Conservation (phyloP, 2,113 vertebrate genomes). For the Protobothrops flavoviridis region DNA sequence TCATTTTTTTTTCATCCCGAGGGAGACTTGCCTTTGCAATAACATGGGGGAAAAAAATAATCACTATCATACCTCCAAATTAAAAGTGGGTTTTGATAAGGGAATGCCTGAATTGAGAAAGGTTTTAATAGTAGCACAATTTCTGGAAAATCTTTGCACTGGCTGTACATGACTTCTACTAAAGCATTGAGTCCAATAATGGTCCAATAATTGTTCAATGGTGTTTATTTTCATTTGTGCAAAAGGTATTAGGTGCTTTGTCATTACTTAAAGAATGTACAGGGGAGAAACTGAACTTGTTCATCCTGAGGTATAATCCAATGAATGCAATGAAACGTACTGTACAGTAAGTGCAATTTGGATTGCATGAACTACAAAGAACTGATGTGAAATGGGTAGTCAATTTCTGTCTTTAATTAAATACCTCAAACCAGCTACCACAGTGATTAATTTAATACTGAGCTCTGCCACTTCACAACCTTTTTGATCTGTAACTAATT, state of each 20-base stretch:
- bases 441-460: background rate
- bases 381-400: background rate
- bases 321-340: background rate
- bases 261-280: background rate
- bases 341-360: background rate
- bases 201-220: background rate
- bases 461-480: background rate
- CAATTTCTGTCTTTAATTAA: background rate
- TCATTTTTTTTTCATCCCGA: slow-evolving; percentile 19
- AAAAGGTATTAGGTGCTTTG: background rate
- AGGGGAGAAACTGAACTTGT: background rate
- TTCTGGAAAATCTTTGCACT: background rate
- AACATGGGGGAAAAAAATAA: background rate
- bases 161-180: background rate
- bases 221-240: background rate
- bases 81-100: background rate
- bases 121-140: slow-evolving; percentile 2
- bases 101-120: background rate
- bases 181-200: background rate
- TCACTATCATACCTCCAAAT: slow-evolving; percentile 3
- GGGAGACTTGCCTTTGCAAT: background rate
- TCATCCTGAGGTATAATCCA: background rate
- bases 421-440: background rate
- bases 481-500: background rate
- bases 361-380: background rate